Evolutionary conservation across 2,113 vertebrate species (phyloP).

Genomic region (Ginglymostoma cirratum): DNA sequence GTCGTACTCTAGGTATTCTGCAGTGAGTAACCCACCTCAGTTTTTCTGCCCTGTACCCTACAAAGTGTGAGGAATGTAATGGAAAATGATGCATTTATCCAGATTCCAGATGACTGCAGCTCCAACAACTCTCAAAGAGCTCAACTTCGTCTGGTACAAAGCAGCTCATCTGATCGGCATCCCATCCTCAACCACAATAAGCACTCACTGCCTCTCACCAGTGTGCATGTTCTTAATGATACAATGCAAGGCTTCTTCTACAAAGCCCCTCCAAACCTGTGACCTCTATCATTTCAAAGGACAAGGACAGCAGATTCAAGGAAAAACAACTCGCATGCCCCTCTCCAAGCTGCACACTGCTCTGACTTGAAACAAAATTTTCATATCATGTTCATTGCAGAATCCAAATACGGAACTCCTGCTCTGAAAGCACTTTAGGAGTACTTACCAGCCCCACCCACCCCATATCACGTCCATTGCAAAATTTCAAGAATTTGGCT

Average conservation of each 20-base stretch:
- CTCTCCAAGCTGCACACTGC: too few species aligned
- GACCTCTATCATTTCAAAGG: not conserved
- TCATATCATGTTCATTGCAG: too few species aligned
- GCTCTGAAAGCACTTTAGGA: too few species aligned
- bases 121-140: not conserved
- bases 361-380: too few species aligned
- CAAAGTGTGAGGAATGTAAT: not conserved
- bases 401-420: too few species aligned
- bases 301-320: too few species aligned
- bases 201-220: not conserved
- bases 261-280: not conserved
- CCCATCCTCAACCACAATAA: not conserved
- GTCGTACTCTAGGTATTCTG: not conserved
- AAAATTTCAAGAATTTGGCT: too few species aligned
- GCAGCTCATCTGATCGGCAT: not conserved
- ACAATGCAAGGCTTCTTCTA: not conserved
- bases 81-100: not conserved
- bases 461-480: too few species aligned
- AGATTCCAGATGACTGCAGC: not conserved
- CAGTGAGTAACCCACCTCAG: not conserved
- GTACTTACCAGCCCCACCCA: too few species aligned
- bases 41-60: not conserved
- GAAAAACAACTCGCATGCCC: too few species aligned
- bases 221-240: not conserved
- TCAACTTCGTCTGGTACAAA: not conserved